Evolutionary conservation across 2,797 vertebrate species (phyloP), one percentile per base, ranked within the genome.

Genomic region (Platalea minor): DNA sequence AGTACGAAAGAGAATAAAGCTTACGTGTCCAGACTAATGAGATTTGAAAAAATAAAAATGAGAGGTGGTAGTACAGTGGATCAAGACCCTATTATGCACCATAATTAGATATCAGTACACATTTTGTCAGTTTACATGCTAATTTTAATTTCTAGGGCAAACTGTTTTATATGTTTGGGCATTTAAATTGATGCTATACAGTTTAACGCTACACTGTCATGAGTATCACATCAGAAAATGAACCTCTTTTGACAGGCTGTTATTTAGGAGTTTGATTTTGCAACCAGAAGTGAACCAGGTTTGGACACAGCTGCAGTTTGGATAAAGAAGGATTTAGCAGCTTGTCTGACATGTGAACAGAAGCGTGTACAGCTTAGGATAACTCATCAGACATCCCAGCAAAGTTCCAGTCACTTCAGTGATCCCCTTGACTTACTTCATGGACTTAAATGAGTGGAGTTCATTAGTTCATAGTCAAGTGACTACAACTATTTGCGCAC

Each of bases 121-220:
- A 83, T 91, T 91, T 51, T 89, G 81, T 60, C 48, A 57, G 68
- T 25, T 85, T 67, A 91, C 48, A 72, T 39, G 31, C 12, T 77
- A 65, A 88, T 95, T 96, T 80, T 89, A 77, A 85, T 82, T 96
- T 80, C 75, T 56, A 88, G 72, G 48, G 14, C 64, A 95, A 93
- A 80, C 8, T 50, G 9, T 4, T 94, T 88, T 50, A 74, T 48
- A 89, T 9, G 10, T 80, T 93, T 91, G 53, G 85, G 85, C 91
- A 88, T 72, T 77, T 93, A 93, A 95, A 95, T 72, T 77, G 84
- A 67, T 83, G 56, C 23, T 83, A 83, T 64, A 37, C 13, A 77
- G 57, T 61, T 70, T 65, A 92, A 69, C 54, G 45, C 41, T 61
- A 17, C 41, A 63, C 69, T 80, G 72, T 37, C 50, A 80, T 17